Evolutionary conservation across 1,140 invertebrate species (phyloP), one percentile per base, ranked within the genome.

Genomic region (Zaprionus davidi): DNA sequence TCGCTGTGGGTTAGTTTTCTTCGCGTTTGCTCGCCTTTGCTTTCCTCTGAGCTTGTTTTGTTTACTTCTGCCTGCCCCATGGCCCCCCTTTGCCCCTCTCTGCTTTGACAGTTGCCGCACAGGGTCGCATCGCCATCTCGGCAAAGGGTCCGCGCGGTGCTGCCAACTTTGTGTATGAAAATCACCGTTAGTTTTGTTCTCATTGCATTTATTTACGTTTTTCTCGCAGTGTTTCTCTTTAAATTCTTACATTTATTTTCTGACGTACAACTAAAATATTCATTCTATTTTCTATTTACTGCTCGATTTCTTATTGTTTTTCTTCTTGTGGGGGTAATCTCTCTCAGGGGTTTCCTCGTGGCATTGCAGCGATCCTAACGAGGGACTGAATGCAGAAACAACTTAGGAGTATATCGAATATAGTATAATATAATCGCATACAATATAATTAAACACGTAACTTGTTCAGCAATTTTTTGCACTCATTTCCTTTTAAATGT

Each of bases 241-340:
- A 7, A 73, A 65, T 90, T 76, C 88, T 85, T 90, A 88, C 70
- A 90, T 82, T 88, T 85, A 82, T 85, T 84, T 73, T 46, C 41
- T 88, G 85, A 85, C 79, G 81, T 88, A 88, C 85, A 90, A 71
- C 85, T 88, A 88, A 85, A 86, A 74, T 85, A 86, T 86, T 82
- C 85, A 79, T 81, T 79, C 84, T 79, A 73, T 56, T 75, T 67
- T 41, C 64, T 67, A 65, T 56, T 65, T 71, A 22, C 46, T 20
- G 49, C 34, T 44, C n/a, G 9, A 31, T 49, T 51, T 51, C 17
- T 51, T 64, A 17, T 68, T 70, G 34, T 69, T 64, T 66, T 15
- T 73, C 64, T 59, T 34, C 24, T 56, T 57, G 49, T 68, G 58
- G 58, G 31, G 26, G 15, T 69, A 58, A 46, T 68, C 28, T 64